These are phyloP conservation scores for Seladonia tumulorum DNA, from an alignment of 2,888 invertebrate species.

Conservation along the genomic window DNA sequence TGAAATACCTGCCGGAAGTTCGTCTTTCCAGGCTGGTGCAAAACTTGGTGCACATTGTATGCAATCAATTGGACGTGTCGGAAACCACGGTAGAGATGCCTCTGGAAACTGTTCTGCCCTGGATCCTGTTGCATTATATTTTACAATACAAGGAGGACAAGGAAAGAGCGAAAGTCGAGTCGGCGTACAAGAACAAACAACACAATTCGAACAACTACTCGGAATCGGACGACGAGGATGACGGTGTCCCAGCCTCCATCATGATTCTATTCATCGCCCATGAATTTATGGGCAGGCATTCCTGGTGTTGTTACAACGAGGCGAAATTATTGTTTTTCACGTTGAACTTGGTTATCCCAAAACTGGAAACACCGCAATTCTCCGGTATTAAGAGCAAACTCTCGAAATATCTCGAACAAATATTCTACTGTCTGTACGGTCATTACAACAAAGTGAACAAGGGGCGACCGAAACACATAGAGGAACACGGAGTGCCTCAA, in stretches of 20 bases:
- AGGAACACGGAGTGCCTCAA: constrained; percentile 91
- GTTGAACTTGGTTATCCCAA: constrained; percentile 90
- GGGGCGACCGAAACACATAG: constrained; percentile 85
- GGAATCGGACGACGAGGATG: constrained; percentile 85
- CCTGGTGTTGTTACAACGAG: constrained; percentile 92
- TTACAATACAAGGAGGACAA: constrained; percentile 90
- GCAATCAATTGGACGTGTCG: constrained; percentile 90
- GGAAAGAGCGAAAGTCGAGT: constrained; percentile 85
- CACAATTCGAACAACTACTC: constrained; percentile 73
- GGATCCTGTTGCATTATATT: constrained; percentile 93
- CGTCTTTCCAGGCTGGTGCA: constrained; percentile 89
- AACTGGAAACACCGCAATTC: constrained; percentile 88
- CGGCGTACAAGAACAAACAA: constrained; percentile 69
- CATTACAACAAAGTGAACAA: constrained; percentile 91
- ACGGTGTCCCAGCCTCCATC: constrained; percentile 90
- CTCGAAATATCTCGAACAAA: constrained; percentile 93
- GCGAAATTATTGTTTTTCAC: constrained; percentile 92
- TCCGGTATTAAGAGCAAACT: constrained; percentile 89
- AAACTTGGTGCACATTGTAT: constrained; percentile 90
- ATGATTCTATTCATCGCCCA: constrained; percentile 93
- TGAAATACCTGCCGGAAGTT: constrained; percentile 85
- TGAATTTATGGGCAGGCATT: constrained; percentile 92
- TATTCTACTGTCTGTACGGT: constrained; percentile 93
- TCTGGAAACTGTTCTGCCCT: constrained; percentile 90
- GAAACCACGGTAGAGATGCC: constrained; percentile 88